Conservation (phyloP, 2,888 invertebrate genomes). For the Microplitis deprimator region DNA sequence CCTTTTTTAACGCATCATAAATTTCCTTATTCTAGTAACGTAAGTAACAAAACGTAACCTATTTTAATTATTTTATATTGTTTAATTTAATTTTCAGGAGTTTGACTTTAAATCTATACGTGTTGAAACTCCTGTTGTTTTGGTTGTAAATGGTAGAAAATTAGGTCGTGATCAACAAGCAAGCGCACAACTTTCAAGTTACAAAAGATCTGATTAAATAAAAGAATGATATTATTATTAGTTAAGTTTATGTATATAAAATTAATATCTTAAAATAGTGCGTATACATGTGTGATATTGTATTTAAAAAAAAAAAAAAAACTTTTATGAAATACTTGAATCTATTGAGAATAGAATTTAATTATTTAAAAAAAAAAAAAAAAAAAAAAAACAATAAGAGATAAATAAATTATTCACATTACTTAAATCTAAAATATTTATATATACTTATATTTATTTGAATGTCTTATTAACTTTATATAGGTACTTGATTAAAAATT, state of each 20-base stretch:
- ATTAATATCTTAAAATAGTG: conserved; percentile 4
- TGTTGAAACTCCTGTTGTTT: conserved; percentile 82
- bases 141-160: conserved; percentile 85
- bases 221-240: background rate
- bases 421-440: too few relatives aligned
- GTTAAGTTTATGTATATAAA: conserved; percentile 2
- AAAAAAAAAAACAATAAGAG: too few relatives aligned
- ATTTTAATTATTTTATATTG: conserved; percentile 14
- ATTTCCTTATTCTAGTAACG: conserved; percentile 74
- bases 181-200: conserved; percentile 78
- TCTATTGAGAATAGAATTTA: background rate
- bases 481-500: background rate
- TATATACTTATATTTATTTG: background rate
- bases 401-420: too few relatives aligned
- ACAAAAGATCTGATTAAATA: conserved; percentile 75
- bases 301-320: conserved; percentile 20
- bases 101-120: conserved; percentile 83
- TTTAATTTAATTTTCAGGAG: conserved; percentile 72
- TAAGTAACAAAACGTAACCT: conserved; percentile 64
- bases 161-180: conserved; percentile 79
- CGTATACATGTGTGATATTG: conserved; percentile 10
- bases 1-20: conserved; percentile 78
- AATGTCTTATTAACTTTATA: background rate
- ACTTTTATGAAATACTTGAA: conserved; percentile 43
- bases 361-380: background rate